These are phyloP conservation scores for Polyploca ridens DNA, from an alignment of 2,888 invertebrate genomes.

Conservation along the genomic window DNA sequence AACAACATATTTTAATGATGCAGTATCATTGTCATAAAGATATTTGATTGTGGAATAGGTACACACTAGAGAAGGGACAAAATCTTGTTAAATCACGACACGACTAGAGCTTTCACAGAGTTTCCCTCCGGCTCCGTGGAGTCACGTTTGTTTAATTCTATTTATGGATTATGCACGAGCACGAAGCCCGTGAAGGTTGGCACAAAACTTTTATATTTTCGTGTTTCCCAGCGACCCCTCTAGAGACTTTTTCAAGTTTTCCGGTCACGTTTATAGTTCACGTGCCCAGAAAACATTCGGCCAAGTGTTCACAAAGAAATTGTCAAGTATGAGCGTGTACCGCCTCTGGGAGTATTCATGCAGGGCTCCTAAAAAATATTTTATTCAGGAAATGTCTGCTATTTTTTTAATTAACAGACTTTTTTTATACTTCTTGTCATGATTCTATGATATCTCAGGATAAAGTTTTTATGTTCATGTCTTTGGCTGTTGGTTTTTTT, in stretches of 20 bases:
- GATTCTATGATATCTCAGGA: too few species aligned
- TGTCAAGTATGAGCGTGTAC: constrained; percentile 40
- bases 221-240: constrained; percentile 18
- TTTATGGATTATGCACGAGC: constrained; percentile 38
- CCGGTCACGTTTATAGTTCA: constrained; percentile 33
- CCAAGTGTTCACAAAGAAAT: constrained; percentile 32
- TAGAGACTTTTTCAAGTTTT: constrained; percentile 21
- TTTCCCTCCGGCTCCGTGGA: constrained; percentile 13
- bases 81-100: constrained; percentile 26
- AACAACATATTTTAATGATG: neutral
- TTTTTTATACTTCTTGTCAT: neutral
- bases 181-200: constrained; percentile 22
- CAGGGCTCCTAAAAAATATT: neutral
- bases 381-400: neutral
- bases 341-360: constrained; percentile 23
- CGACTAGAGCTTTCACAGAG: constrained; percentile 27
- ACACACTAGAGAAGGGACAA: neutral
- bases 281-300: constrained; percentile 36
- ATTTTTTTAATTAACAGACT: neutral
- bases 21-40: neutral
- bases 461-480: neutral
- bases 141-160: constrained; percentile 48
- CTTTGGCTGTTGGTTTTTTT: too few species aligned
- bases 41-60: neutral
- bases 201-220: constrained; percentile 33